Conservation (phyloP, 2,113 vertebrate species). For the Pipra filicauda region DNA sequence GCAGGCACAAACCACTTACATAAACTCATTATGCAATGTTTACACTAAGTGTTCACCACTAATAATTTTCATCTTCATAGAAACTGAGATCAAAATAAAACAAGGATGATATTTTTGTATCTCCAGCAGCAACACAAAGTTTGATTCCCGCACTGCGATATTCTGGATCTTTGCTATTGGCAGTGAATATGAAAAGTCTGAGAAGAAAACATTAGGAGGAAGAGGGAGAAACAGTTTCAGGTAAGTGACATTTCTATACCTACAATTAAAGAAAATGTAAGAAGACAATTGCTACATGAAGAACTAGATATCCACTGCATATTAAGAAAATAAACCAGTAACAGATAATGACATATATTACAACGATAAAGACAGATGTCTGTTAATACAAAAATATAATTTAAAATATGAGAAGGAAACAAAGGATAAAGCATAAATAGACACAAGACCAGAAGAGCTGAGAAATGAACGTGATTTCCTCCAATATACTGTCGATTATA, state of each 20-base stretch:
- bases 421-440: background rate
- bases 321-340: background rate
- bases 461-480: background rate
- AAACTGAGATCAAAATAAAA: background rate
- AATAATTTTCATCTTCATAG: slow-evolving; percentile 3
- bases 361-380: background rate
- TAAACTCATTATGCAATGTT: background rate
- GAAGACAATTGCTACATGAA: background rate
- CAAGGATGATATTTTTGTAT: background rate
- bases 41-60: background rate
- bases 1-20: background rate
- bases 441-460: background rate
- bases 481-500: background rate
- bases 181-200: background rate
- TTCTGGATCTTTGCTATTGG: background rate
- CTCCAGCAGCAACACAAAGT: background rate
- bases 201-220: background rate
- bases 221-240: background rate
- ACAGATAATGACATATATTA: background rate
- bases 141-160: background rate
- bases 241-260: background rate
- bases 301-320: background rate
- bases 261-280: background rate
- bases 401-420: background rate
- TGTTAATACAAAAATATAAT: background rate